phyloP scores from a whole-genome alignment of 2,797 vertebrate species.

The Oryzias sinensis region DNA sequence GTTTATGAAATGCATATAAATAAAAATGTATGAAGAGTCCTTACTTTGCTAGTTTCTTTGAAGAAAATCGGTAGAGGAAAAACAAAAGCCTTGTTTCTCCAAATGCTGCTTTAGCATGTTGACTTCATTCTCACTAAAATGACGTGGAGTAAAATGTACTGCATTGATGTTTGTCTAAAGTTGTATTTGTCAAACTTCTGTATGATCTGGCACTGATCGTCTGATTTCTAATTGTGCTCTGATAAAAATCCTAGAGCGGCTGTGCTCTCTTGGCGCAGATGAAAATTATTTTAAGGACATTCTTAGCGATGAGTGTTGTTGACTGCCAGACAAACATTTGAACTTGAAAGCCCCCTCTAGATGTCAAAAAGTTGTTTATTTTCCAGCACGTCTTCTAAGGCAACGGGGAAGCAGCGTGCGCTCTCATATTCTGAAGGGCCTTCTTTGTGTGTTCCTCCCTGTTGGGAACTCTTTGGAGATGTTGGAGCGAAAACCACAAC shows the following conservation, averaged over 20 bases:
- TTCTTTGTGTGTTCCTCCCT: constrained; percentile 45
- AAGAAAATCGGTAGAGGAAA: too few relatives aligned
- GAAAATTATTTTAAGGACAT: constrained; percentile 2
- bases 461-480: constrained; percentile 36
- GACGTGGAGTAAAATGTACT: not conserved
- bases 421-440: constrained; percentile 42
- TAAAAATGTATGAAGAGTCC: too few relatives aligned
- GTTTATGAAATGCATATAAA: too few relatives aligned
- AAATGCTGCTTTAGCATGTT: not conserved
- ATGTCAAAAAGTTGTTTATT: constrained; percentile 17
- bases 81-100: not conserved
- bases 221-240: not conserved
- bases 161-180: not conserved
- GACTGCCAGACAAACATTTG: constrained; percentile 20
- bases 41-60: too few relatives aligned
- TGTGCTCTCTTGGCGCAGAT: too few relatives aligned
- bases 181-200: not conserved
- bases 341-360: constrained; percentile 13
- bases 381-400: constrained; percentile 16
- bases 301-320: constrained; percentile 17
- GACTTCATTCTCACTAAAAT: not conserved
- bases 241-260: not conserved
- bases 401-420: constrained; percentile 22
- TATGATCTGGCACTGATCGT: not conserved
- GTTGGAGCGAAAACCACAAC: constrained; percentile 56